Conservation (phyloP, 2,113 vertebrate species). For the Illadopsis cleaveri region DNA sequence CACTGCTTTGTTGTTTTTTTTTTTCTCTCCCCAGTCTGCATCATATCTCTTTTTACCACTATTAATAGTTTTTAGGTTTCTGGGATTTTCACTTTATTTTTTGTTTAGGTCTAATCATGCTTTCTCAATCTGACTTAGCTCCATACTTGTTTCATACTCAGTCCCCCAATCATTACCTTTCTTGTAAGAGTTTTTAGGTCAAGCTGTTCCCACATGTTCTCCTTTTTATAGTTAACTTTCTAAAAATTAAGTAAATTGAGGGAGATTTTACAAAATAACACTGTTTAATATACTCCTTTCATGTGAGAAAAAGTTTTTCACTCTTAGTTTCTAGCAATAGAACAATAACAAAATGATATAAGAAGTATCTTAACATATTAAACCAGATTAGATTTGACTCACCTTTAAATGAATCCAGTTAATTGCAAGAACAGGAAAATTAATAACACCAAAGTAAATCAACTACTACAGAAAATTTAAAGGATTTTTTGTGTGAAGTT, state of each 20-base stretch:
- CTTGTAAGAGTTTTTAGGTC: background rate
- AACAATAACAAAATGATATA: background rate
- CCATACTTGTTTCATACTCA: background rate
- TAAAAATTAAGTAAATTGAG: background rate
- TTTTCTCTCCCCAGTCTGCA: background rate
- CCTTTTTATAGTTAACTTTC: background rate
- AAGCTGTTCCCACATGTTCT: background rate
- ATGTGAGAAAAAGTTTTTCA: background rate
- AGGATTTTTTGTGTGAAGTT: background rate
- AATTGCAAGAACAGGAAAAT: background rate
- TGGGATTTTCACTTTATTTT: background rate
- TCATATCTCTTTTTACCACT: background rate
- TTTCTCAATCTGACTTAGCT: background rate
- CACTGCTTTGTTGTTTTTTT: background rate
- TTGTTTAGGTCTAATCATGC: background rate
- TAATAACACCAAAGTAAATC: background rate
- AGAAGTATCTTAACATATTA: background rate
- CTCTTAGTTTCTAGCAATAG: background rate
- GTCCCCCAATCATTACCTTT: background rate
- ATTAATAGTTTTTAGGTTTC: background rate
- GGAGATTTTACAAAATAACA: background rate
- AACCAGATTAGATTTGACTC: background rate
- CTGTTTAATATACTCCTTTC: background rate
- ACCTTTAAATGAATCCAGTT: background rate
- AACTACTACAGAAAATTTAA: background rate